phyloP scores from a whole-genome alignment of 1,140 invertebrate species.

The Euglossa dilemma region DNA sequence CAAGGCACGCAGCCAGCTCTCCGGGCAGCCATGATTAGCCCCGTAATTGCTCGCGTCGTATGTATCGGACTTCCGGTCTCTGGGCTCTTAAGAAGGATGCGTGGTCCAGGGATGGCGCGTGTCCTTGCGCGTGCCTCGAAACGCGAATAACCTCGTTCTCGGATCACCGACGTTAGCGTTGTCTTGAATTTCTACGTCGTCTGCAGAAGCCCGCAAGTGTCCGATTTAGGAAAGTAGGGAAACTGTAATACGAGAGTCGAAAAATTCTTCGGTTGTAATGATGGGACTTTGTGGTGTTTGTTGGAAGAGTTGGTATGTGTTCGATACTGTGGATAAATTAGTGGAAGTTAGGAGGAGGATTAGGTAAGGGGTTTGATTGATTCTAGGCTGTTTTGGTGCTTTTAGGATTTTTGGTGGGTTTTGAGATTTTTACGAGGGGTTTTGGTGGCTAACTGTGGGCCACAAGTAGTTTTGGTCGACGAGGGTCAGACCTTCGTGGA shows the following conservation, averaged over 20 bases:
- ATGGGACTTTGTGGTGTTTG: too few species aligned
- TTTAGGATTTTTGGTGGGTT: background rate
- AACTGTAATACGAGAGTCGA: background rate
- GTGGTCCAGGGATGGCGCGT: conserved; percentile 16
- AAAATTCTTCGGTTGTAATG: background rate
- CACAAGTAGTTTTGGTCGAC: background rate
- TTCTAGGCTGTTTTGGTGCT: background rate
- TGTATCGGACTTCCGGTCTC: conserved; percentile 51
- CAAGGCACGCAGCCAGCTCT: conserved; percentile 50
- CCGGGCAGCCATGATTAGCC: conserved; percentile 40
- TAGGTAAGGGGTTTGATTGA: too few species aligned
- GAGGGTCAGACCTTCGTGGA: background rate
- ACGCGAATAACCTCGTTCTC: background rate
- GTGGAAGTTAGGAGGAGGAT: background rate
- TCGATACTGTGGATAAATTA: background rate
- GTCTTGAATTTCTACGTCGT: background rate
- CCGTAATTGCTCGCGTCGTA: conserved; percentile 53
- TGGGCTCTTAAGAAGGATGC: conserved; percentile 21
- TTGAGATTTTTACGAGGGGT: background rate
- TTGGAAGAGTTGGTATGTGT: background rate
- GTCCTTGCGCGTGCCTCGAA: conserved; percentile 27
- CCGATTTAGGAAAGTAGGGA: background rate
- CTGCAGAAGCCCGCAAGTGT: background rate
- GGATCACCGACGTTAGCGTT: background rate
- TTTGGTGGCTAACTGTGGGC: background rate